Evolutionary conservation across 2,113 vertebrate genomes (phyloP), one percentile per base, ranked within the genome.

Genomic region (Bambusicola thoracicus): DNA sequence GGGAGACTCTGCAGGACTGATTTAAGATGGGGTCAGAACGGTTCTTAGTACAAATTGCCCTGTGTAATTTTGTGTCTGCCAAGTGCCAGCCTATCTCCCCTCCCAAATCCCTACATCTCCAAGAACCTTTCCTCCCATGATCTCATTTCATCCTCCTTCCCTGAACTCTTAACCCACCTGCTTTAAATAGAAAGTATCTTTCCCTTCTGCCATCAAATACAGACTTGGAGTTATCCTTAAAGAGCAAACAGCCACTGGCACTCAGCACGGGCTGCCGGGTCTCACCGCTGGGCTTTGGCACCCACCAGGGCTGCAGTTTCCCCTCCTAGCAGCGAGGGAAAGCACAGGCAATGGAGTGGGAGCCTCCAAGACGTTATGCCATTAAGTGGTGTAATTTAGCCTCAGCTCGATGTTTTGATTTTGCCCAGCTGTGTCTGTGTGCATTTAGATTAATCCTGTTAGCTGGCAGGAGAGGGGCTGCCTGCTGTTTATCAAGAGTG

Each of bases 381-480:
- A 30, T 72, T 85, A 91, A 95, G 80, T 62, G 89, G 67, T 90
- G n/a, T 88, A 24, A 90, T 93, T 96, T 82, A 84, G 79, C 49
- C 87, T 78, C 66, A 77, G 91, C 59, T 88, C 65, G 12, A 55
- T 96, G 97, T 94, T 97, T 96, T 97, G 93, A 91, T 97, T 95
- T 95, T 90, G 92, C 95, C 95, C 96, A 96, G 81, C 97, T 94
- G 94, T 24, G 49, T 94, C 95, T 95, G 95, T 97, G 91, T 94
- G 94, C 92, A 46, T 93, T 96, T 49, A 91, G 82, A 96, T 96
- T 96, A 97, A 97, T 96, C 96, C 95, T 84, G 92, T 96, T 97
- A 95, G 95, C 95, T 89, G 73, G 94, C 61, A 34, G 93, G 85
- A 93, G 72, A 48, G 0, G 63, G 72, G 78, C 85, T 92, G 81